Percentiles rank a stretch among this genome's conserved stretches.
phyloP scores from a whole-genome alignment of 2,113 vertebrate species.

The Zosterops hypoxanthus region DNA sequence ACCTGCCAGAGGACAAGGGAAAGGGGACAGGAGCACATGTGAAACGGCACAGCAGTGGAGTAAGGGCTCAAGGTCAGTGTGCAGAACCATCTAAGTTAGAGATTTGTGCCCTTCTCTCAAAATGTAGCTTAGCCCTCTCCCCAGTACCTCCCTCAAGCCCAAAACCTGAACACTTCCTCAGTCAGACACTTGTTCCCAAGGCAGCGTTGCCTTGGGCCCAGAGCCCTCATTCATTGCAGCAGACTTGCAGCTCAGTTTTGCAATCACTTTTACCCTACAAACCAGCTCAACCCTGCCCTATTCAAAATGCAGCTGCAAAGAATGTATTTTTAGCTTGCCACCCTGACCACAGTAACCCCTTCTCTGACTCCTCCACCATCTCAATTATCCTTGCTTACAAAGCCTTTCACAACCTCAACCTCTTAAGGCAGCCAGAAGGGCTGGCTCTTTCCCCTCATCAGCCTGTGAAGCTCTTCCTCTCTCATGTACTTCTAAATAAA shows the following conservation, averaged over 20 bases:
- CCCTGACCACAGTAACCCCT: conserved; percentile 1
- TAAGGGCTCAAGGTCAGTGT: not conserved
- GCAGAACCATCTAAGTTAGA: not conserved
- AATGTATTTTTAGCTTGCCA: conserved; percentile 35
- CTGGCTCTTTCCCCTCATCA: not conserved
- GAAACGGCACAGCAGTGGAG: not conserved
- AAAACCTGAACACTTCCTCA: not conserved
- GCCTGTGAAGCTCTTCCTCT: not conserved
- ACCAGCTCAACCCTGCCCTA: not conserved
- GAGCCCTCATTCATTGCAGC: not conserved
- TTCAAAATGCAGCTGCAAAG: conserved; percentile 9
- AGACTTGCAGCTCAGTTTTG: not conserved
- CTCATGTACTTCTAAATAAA: not conserved
- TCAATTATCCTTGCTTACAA: not conserved
- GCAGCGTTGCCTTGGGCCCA: rapidly evolving
- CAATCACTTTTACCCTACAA: not conserved
- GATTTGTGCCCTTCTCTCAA: not conserved
- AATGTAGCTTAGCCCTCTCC: not conserved
- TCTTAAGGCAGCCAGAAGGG: not conserved
- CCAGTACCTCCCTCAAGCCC: not conserved
- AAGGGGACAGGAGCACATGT: not conserved
- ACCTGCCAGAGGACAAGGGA: conserved; percentile 76
- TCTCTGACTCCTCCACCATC: not conserved
- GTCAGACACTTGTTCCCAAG: not conserved
- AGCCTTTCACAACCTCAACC: not conserved